These are phyloP conservation scores for Tenrec ecaudatus DNA, from an alignment of 2,113 vertebrate species.

Conservation along the genomic window DNA sequence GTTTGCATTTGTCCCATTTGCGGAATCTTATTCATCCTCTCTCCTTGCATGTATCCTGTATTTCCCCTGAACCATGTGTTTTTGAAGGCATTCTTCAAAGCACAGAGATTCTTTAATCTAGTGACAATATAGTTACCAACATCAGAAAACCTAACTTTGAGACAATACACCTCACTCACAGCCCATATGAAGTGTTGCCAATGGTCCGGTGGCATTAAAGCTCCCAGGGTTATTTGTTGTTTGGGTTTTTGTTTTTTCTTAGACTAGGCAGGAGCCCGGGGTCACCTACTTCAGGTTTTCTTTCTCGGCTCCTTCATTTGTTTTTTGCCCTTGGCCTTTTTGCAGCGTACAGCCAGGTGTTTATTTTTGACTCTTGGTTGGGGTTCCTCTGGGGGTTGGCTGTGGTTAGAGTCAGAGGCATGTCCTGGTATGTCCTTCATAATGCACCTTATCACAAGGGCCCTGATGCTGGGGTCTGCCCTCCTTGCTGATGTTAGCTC, in stretches of 20 bases:
- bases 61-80: background rate
- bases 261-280: too few relatives aligned
- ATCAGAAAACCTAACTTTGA: fast-evolving
- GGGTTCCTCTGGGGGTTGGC: background rate
- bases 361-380: background rate
- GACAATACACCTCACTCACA: background rate
- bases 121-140: fast-evolving
- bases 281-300: too few relatives aligned
- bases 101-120: background rate
- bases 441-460: background rate
- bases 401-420: background rate
- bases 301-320: too few relatives aligned
- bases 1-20: background rate
- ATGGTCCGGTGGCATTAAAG: fast-evolving
- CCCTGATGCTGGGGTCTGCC: background rate
- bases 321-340: background rate
- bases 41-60: too few relatives aligned
- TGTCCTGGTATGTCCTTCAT: background rate
- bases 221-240: too few relatives aligned
- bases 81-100: background rate
- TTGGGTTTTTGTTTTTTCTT: too few relatives aligned
- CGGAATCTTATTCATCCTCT: background rate
- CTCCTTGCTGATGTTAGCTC: background rate
- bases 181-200: background rate
- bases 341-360: background rate